Evolutionary conservation across 2,113 vertebrate genomes (phyloP), one percentile per base, ranked within the genome.

Genomic region (Amphilophus citrinellus): DNA sequence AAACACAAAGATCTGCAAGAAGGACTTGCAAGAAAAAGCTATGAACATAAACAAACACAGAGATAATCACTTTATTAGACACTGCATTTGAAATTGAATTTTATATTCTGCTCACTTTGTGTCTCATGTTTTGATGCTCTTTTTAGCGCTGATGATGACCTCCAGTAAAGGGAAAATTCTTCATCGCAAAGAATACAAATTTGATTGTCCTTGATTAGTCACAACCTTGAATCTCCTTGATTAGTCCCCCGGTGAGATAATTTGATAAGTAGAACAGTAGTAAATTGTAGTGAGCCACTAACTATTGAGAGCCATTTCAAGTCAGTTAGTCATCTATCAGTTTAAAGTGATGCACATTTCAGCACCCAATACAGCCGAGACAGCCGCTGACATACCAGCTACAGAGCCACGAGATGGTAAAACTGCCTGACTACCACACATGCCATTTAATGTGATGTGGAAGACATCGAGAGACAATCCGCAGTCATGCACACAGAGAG

Each of bases 121-220:
- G 10, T 18, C 47, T 58, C 11, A 0, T 66, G 17, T 60, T 66
- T 61, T 37, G 10, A 50, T 66, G 68, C 50, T 76, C 68, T 57
- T 63, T 79, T 83, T 56, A 53, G 76, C 80, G 32, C 60, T 5
- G 17, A 71, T 61, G 20, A 56, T 62, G 68, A 77, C 68, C 57
- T 77, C 39, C 35, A 65, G 62, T 15, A 37, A 57, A 15, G 37
- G 13, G n/a, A 3, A 18, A 18, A 35, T 61, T 75, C 27, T 78
- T 44, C 14, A 10, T 30, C 11, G 13, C 1, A n/a, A 44, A 68
- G 17, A 68, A 44, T 20, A 24, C 61, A 27, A 57, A 37, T 60
- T 79, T 79, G 56, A 80, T 59, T 18, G 62, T 68, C 35, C 53
- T 80, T 59, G 62, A 71, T 71, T 71, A 47, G 77, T 63, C 20